Base-by-base conservation (phyloP, 2,797 vertebrate genomes). In the Falco columbarius region DNA sequence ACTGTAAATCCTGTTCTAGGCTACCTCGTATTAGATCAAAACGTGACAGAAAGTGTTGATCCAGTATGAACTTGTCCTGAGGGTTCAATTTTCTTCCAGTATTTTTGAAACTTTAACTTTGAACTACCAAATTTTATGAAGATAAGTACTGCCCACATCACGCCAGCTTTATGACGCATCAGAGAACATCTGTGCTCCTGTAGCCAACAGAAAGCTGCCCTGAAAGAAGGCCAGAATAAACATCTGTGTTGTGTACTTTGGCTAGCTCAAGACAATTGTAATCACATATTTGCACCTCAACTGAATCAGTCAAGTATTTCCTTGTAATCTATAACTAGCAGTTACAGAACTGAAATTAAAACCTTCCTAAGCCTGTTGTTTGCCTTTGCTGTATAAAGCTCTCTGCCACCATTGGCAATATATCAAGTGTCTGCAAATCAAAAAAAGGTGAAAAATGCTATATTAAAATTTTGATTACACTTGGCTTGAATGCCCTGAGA, bases 161-260 rank as follows among this genome's bases (percentile, higher is more conserved):
- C 32, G 81, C 13, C 38, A 73, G 27, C 22, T 72, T 84, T 82
- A 20, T 44, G 44, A 81, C 82, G 44, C 74, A 73, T 58, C 38
- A 80, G 85, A 71, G 80, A 95, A 94, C 75, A 82, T 89, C 87
- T 63, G 51, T 90, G 38, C 66, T 77, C 65, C 71, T 88, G 52
- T 49, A 91, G 61, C 42, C 56, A 79, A 5, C 71, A 79, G 58
- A 86, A 84, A 72, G 70, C 76, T 75, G 70, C 40, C 54, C 68
- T 93, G 80, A 89, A 90, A 81, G 70, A 62, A 75, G 80, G 70
- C 68, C 66, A 86, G 46, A 36, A 12, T 75, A 93, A 97, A 81
- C 42, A 75, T 84, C 82, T 7, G 4, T 32, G 24, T 51, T 77
- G 54, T 86, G 76, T 94, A 36, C 76, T 95, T 66, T 73, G 86